Evolutionary conservation across 2,797 vertebrate genomes (phyloP).

Genomic region (Smutsia gigantea): DNA sequence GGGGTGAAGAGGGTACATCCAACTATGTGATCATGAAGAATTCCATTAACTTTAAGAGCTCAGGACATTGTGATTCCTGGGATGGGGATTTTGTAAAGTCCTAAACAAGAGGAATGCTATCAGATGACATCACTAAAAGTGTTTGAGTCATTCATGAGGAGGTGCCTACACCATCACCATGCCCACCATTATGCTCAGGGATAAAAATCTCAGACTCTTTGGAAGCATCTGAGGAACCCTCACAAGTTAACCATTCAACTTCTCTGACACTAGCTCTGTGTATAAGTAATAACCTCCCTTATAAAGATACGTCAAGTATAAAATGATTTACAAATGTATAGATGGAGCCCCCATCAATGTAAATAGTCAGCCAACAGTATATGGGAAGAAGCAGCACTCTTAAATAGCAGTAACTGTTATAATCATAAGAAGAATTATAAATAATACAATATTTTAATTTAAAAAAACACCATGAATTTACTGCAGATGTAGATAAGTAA

Average conservation of each 20-base stretch:
- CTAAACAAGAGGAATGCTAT: neutral
- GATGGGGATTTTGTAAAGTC: neutral
- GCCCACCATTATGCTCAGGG: neutral
- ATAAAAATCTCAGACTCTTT: neutral
- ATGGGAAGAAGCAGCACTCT: neutral
- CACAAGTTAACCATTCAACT: neutral
- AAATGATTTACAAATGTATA: constrained; percentile 38
- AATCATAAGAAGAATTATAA: constrained; percentile 54
- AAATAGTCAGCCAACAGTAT: neutral
- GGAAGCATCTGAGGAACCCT: neutral
- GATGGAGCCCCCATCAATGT: constrained; percentile 32
- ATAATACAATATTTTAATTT: constrained; percentile 53
- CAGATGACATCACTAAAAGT: neutral
- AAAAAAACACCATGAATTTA: constrained; percentile 34
- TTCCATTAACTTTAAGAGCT: neutral
- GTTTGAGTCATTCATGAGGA: neutral
- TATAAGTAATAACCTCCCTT: constrained; percentile 25
- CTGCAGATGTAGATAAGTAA: constrained; percentile 15
- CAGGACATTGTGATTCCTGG: neutral
- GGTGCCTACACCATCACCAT: neutral
- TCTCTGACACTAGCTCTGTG: neutral
- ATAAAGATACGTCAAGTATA: constrained; percentile 15
- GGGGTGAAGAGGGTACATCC: neutral
- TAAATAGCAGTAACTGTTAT: constrained; percentile 29
- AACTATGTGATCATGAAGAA: neutral